Evolutionary conservation across 2,888 invertebrate genomes (phyloP).

Genomic region (Parnassius glacialis): DNA sequence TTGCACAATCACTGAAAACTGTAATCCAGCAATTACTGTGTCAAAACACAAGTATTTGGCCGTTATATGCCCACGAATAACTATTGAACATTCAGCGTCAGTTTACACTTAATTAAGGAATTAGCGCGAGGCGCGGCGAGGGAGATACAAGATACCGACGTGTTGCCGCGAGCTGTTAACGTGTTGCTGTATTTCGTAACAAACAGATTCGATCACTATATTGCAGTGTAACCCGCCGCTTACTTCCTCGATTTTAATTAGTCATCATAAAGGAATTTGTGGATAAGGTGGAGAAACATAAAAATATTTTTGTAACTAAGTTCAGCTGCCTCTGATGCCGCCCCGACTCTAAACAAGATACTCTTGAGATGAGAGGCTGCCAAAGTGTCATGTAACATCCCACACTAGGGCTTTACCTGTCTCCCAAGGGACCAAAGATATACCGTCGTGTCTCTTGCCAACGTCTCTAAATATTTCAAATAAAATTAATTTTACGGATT

Average conservation of each 20-base stretch:
- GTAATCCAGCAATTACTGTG: slow-evolving; percentile 18
- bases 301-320: too few relatives aligned
- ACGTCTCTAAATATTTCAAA: too few relatives aligned
- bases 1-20: slow-evolving; percentile 3
- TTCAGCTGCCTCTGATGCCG: too few relatives aligned
- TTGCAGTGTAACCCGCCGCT: slow-evolving; percentile 35
- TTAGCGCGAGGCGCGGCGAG: slow-evolving; percentile 47
- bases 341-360: too few relatives aligned
- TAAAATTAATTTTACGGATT: too few relatives aligned
- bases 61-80: slow-evolving; percentile 37
- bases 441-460: too few relatives aligned
- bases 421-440: too few relatives aligned
- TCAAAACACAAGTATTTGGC: slow-evolving; percentile 15
- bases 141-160: slow-evolving; percentile 44
- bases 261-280: slow-evolving; percentile 6
- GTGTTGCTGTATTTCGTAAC: slow-evolving; percentile 46
- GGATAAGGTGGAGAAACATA: too few relatives aligned
- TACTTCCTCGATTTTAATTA: slow-evolving; percentile 43
- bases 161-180: slow-evolving; percentile 40
- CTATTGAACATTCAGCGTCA: slow-evolving; percentile 41
- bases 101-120: slow-evolving; percentile 64
- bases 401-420: too few relatives aligned
- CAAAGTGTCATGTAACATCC: too few relatives aligned
- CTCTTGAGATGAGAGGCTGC: too few relatives aligned
- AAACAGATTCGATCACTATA: slow-evolving; percentile 44